Conservation (phyloP, 1,140 invertebrate species). For the Tetragnatha versicolor region DNA sequence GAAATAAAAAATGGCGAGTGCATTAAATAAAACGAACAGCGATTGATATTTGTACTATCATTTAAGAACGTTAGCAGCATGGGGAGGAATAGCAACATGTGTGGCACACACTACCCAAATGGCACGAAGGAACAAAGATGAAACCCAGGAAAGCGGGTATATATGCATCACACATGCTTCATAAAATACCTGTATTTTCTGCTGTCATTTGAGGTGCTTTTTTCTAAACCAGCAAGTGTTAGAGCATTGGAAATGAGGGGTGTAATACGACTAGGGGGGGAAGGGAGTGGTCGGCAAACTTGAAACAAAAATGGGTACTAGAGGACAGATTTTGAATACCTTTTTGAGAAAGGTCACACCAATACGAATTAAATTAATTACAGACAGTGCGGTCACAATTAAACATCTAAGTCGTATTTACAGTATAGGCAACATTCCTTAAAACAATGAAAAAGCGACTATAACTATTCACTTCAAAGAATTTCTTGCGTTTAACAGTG, state of each 20-base stretch:
- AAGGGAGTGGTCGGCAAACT: background rate
- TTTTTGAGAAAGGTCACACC: conserved; percentile 38
- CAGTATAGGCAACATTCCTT: conserved; percentile 53
- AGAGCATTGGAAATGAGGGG: background rate
- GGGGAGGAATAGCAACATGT: too few species aligned
- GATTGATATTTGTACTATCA: background rate
- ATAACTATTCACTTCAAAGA: conserved; percentile 50
- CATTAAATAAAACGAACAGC: too few species aligned
- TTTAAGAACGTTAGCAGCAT: background rate
- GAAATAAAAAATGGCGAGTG: conserved; percentile 17
- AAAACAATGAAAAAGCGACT: conserved; percentile 54
- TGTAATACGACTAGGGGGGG: conserved; percentile 31
- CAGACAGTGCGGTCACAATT: conserved; percentile 48
- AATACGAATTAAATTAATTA: conserved; percentile 23
- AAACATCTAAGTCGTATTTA: conserved; percentile 53
- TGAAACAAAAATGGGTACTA: too few species aligned
- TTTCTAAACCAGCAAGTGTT: background rate
- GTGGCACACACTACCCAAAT: too few species aligned
- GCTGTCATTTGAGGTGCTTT: conserved; percentile 20
- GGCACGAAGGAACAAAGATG: too few species aligned
- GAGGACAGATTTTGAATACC: conserved; percentile 17
- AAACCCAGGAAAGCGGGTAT: background rate
- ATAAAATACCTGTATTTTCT: conserved; percentile 48
- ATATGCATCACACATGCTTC: conserved; percentile 15
- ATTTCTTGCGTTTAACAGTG: conserved; percentile 44